phyloP scores from a whole-genome alignment of 1,140 invertebrate species.

The Gonioctena quinquepunctata region DNA sequence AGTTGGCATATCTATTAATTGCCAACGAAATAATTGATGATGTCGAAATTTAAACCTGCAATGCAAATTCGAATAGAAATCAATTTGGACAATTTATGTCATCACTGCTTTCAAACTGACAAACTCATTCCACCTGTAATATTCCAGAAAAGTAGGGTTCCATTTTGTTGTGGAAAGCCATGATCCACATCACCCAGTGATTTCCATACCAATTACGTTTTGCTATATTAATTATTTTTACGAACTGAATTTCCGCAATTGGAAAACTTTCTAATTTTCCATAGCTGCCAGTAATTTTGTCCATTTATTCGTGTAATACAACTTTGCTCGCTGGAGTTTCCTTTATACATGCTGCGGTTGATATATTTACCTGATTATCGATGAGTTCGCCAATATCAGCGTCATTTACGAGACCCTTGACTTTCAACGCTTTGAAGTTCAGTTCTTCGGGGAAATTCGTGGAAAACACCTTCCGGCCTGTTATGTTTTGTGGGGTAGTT shows the following conservation, averaged over 20 bases:
- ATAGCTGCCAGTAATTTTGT: background rate
- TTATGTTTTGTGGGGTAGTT: conserved; percentile 40
- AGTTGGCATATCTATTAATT: too few relatives aligned
- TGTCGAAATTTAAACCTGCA: too few relatives aligned
- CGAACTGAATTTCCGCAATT: background rate
- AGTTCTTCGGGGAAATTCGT: conserved; percentile 1
- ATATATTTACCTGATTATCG: conserved; percentile 37
- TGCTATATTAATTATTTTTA: background rate
- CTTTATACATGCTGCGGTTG: background rate
- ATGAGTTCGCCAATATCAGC: conserved; percentile 39
- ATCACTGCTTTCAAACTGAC: too few relatives aligned
- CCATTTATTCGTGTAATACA: background rate
- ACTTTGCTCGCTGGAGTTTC: background rate
- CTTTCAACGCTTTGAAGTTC: conserved; percentile 41
- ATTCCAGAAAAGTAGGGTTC: too few relatives aligned
- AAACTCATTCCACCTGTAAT: too few relatives aligned
- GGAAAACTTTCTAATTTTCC: background rate
- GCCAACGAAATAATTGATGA: too few relatives aligned
- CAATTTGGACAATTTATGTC: too few relatives aligned
- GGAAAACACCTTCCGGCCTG: conserved; percentile 40
- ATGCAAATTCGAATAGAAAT: too few relatives aligned
- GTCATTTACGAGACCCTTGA: conserved; percentile 43
- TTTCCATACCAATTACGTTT: background rate
- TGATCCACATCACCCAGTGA: too few relatives aligned
- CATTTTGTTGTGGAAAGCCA: too few relatives aligned